Base-by-base conservation (phyloP, 2,113 vertebrate genomes). In the Channa argus region DNA sequence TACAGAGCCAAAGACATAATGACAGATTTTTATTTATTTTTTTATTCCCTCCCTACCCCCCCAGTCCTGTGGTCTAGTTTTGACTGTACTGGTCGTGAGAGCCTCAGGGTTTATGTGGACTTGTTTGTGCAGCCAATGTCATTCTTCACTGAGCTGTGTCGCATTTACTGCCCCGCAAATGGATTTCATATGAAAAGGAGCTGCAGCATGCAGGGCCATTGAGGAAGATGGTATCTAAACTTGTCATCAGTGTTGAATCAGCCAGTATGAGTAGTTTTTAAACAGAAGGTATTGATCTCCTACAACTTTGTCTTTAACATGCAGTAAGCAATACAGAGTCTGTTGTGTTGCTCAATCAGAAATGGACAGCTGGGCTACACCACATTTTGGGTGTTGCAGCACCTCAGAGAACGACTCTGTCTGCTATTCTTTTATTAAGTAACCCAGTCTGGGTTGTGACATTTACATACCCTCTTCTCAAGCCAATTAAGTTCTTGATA, bases 371-470 rank as follows among this genome's bases (percentile, higher is more conserved):
- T 85, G 81, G 67, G 58, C 72, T 58, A 36, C 71, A 41, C 72
- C 65, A 85, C 75, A 71, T 71, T 86, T 60, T 62, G 38, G 77
- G 53, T 56, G 38, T 76, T 66, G 37, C 1, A 9, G 15, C 56
- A 60, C 77, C 73, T 77, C 64, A 52, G 37, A 70, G 75, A 43
- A 66, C 77, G 39, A 41, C 53, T 77, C 70, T 80, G 67, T 72
- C 79, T 83, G 63, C 53, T 74, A 68, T 83, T 92, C 79, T 87
- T 87, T 85, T 65, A 87, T 83, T 72, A 80, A 66, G 74, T 75
- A 72, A 77, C 80, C 71, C 73, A 53, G 67, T 62, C 71, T 75
- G 53, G 38, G 50, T 39, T 44, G 68, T 87, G 88, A 77, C 85
- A 92, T 90, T 88, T 81, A 71, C 82, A 70, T 77, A 58, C 84